Evolutionary conservation across 2,797 vertebrate species (phyloP).

Genomic region (Chaetophractus vellerosus): DNA sequence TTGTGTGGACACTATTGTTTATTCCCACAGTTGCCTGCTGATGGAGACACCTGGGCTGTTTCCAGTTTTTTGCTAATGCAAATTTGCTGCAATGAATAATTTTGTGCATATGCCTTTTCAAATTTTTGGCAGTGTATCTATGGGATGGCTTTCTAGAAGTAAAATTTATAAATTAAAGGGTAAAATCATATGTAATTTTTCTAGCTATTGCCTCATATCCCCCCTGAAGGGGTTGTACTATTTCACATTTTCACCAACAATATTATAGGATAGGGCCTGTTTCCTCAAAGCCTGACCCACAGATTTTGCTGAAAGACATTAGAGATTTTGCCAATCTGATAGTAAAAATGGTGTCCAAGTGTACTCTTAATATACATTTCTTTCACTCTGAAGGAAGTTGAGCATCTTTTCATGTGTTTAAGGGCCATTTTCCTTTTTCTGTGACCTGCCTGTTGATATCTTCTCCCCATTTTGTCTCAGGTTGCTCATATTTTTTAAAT

Average conservation of each 20-base stretch:
- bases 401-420: not conserved
- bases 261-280: not conserved
- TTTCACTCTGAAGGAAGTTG: not conserved
- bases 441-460: not conserved
- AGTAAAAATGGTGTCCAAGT: not conserved
- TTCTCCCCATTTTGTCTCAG: not conserved
- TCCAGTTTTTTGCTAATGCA: not conserved
- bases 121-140: conserved; percentile 1
- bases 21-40: not conserved
- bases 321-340: not conserved
- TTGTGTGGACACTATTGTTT: not conserved
- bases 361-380: not conserved
- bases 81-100: not conserved
- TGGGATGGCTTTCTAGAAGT: not conserved
- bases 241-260: not conserved
- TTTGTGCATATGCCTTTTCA: not conserved
- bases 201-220: not conserved
- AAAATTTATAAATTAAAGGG: conserved; percentile 7
- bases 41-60: not conserved
- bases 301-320: not conserved
- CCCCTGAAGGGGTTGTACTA: not conserved
- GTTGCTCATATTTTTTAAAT: not conserved
- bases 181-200: not conserved
- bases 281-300: not conserved
- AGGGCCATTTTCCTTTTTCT: not conserved